phyloP scores from a whole-genome alignment of 2,888 invertebrate species.

The Pheosia gnoma region DNA sequence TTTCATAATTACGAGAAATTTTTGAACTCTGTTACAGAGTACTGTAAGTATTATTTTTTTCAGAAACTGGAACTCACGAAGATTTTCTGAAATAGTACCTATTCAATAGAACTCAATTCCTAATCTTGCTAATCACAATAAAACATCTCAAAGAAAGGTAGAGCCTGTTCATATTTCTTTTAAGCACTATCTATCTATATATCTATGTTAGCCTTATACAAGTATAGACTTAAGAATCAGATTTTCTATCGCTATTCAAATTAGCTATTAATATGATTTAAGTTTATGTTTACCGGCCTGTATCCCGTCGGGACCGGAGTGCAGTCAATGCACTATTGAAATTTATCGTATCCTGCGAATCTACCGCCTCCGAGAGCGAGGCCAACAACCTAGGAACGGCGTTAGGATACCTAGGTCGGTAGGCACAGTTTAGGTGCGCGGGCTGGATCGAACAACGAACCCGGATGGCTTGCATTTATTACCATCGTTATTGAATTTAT shows the following conservation, averaged over 20 bases:
- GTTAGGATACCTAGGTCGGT: constrained; percentile 70
- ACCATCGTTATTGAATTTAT: constrained; percentile 27
- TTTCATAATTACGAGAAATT: too few species aligned
- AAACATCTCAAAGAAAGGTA: too few species aligned
- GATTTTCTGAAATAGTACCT: too few species aligned
- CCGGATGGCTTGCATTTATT: constrained; percentile 62
- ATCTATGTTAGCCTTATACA: not conserved
- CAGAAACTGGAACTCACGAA: too few species aligned
- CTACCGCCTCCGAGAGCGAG: constrained; percentile 71
- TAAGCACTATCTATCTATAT: too few species aligned
- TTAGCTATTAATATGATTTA: constrained; percentile 39
- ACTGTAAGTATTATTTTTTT: too few species aligned
- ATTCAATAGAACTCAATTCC: too few species aligned
- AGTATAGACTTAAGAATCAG: not conserved
- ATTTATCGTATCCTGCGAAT: constrained; percentile 81
- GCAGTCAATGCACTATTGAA: constrained; percentile 80
- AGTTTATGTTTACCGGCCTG: constrained; percentile 46
- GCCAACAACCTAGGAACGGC: constrained; percentile 73
- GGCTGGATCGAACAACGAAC: constrained; percentile 68
- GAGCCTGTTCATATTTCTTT: too few species aligned
- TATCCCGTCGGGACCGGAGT: constrained; percentile 51
- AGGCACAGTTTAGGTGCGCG: constrained; percentile 56
- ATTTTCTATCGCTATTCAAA: constrained; percentile 29
- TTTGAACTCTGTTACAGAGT: too few species aligned
- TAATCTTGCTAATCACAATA: too few species aligned